Evolutionary conservation across 2,888 invertebrate genomes (phyloP), one percentile per base, ranked within the genome.

Genomic region (Xestia rhomboidea): DNA sequence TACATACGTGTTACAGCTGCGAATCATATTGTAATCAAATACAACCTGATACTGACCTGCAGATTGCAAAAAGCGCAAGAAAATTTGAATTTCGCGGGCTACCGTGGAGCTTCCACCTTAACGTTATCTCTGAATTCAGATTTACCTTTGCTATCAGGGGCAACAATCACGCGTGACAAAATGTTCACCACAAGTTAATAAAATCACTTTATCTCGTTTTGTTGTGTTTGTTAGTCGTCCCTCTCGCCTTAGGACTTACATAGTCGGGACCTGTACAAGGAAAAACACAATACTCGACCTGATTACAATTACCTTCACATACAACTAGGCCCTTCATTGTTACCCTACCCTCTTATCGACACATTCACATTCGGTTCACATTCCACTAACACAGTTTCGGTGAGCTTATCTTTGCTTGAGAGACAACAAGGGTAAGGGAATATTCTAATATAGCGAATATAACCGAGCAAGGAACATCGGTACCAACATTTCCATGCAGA

Each of bases 321-420:
- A 68, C 60, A 44, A 76, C 27, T 34, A 44, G n/a, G n/a, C 15
- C 46, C n/a, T 68, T 51, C 41, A 38, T 70, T 71, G 27, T 49
- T 49, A 46, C 34, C 34, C 4, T 34, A 67, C 54, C 44, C 73
- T 66, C 44, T 57, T 75, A 62, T 57, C 57, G 60, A 54, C 18
- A 72, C 72, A 81, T 81, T 72, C 38, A n/a, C 68, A 81, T 81
- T 81, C 76, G 5, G 46, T 49, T 69, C 72, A 41, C 77, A 66
- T 77, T 5, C 64, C 6, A 68, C 51, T 54, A 51, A 11, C 64
- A 38, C 63, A 72, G n/a, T 63, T 57, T 63, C n/a, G 44, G 13
- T 24, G 34, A 79, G 49, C 63, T 63, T 68, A 79, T 79, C 63
- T 63, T 57, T 49, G 49, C 34, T 27, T 41, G 27, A 63, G 64